Conservation (phyloP, 2,113 vertebrate species). For the Barnardius zonarius region DNA sequence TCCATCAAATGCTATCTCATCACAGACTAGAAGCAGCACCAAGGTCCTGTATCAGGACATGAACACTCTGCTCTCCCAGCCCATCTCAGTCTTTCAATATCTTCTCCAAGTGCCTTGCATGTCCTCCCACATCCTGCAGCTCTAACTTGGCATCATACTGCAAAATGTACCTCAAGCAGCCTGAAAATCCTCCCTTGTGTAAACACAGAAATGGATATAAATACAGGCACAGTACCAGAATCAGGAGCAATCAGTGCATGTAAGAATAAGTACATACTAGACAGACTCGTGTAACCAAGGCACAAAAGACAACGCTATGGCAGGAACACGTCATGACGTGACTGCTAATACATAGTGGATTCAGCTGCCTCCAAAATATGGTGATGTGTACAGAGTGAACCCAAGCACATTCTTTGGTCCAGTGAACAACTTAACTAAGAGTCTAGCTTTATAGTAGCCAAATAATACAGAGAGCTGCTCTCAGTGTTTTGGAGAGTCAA, state of each 20-base stretch:
- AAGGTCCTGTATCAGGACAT: not conserved
- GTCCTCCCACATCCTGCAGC: not conserved
- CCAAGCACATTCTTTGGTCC: not conserved
- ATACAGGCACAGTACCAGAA: not conserved
- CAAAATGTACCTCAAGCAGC: not conserved
- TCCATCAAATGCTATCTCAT: not conserved
- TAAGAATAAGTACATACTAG: not conserved
- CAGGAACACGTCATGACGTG: not conserved
- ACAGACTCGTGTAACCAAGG: not conserved
- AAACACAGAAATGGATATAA: not conserved
- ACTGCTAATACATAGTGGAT: not conserved
- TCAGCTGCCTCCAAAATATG: not conserved
- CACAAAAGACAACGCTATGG: not conserved
- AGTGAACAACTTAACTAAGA: not conserved
- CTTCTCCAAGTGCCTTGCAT: not conserved
- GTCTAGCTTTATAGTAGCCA: not conserved
- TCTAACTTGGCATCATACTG: not conserved
- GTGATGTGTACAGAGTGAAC: not conserved
- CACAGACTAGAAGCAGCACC: not conserved
- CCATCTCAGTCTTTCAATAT: not conserved
- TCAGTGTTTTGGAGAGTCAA: not conserved
- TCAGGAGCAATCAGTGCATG: not conserved
- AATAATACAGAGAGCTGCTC: not conserved
- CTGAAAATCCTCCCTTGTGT: not conserved
- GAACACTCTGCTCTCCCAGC: not conserved